Conservation (phyloP, 2,888 invertebrate genomes). For the Dryococelus australis region DNA sequence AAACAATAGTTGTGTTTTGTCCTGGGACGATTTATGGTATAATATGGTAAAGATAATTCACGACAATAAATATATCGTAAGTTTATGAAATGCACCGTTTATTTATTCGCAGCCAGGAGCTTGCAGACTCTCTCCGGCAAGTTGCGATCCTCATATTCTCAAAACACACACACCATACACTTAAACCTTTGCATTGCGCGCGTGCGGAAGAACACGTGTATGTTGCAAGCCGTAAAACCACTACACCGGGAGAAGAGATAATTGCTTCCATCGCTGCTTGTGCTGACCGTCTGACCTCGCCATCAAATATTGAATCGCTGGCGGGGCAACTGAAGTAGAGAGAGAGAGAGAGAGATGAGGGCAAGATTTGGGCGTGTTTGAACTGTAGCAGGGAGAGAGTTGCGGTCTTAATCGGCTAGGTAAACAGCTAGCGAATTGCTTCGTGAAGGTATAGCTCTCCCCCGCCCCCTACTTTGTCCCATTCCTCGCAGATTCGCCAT, state of each 20-base stretch:
- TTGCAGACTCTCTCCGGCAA: no score
- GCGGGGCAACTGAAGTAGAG: neutral
- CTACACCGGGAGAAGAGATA: neutral
- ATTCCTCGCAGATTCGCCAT: neutral
- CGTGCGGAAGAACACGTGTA: no score
- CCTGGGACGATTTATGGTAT: no score
- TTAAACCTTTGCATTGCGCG: no score
- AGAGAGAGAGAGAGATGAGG: neutral
- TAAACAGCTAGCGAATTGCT: neutral
- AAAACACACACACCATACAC: no score
- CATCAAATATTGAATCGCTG: slow-evolving; percentile 9
- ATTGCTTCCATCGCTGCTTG: neutral
- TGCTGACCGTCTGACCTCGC: neutral
- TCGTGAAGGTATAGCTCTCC: neutral
- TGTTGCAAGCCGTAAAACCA: neutral
- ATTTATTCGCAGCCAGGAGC: no score
- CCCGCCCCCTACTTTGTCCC: neutral
- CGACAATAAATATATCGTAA: no score
- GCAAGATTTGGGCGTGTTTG: neutral
- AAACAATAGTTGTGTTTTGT: no score
- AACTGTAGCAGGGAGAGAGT: neutral
- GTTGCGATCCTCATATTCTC: no score
- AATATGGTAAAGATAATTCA: no score
- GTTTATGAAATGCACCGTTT: no score
- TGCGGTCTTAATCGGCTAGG: slow-evolving; percentile 3